Evolutionary conservation across 1,140 invertebrate species (phyloP).

Genomic region (Cyclargus thomasi): DNA sequence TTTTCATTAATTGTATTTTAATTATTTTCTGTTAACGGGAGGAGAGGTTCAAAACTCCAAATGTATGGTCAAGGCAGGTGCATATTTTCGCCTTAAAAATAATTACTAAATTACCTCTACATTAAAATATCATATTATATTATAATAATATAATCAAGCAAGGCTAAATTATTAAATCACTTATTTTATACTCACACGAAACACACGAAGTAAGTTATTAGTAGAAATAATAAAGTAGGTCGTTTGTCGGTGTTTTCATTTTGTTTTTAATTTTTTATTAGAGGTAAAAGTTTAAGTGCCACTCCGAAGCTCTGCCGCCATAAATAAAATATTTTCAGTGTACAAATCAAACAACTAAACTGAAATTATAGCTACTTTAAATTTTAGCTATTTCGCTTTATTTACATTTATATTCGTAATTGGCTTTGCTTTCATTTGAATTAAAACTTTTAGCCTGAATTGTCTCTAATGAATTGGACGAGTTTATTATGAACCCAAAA

Average conservation of each 20-base stretch:
- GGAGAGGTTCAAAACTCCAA: no score
- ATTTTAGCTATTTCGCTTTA: not conserved
- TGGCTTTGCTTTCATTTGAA: not conserved
- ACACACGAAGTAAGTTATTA: not conserved
- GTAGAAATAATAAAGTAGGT: constrained; percentile 9
- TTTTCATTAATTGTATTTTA: no score
- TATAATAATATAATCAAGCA: no score
- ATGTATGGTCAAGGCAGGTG: no score
- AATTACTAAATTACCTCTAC: no score
- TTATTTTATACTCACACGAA: not conserved
- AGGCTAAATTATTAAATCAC: not conserved
- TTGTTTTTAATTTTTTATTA: not conserved
- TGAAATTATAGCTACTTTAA: constrained; percentile 1
- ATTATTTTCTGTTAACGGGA: no score
- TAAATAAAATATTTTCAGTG: constrained; percentile 9
- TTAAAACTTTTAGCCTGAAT: not conserved
- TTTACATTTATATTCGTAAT: not conserved
- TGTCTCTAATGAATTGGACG: not conserved
- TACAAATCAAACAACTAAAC: not conserved
- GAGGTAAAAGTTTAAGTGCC: constrained; percentile 10
- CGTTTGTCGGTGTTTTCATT: constrained; percentile 1
- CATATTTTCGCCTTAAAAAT: no score
- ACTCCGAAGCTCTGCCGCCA: not conserved
- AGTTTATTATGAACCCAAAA: not conserved
- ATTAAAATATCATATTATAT: no score